A percentile compares a stretch with the other conserved stretches of the same genome.
Evolutionary conservation across 2,797 vertebrate genomes (phyloP).

Genomic region (Gephyroberyx darwinii): DNA sequence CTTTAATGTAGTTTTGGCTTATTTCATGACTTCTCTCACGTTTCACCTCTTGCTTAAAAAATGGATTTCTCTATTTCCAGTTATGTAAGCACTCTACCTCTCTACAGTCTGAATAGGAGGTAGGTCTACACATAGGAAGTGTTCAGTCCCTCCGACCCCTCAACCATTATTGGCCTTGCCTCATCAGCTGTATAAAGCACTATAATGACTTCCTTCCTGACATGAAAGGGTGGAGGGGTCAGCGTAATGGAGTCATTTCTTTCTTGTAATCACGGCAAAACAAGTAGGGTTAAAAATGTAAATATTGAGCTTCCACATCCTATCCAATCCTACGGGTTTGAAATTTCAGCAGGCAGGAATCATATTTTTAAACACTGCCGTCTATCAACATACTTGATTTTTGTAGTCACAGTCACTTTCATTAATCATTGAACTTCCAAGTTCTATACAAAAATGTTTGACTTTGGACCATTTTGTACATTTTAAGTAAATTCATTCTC

Average conservation of each 20-base stretch:
- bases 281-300: slow-evolving; percentile 69
- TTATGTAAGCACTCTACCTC: slow-evolving; percentile 19
- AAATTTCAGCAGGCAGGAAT: slow-evolving; percentile 60
- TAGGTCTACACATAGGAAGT: slow-evolving; percentile 52
- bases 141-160: slow-evolving; percentile 41
- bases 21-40: slow-evolving; percentile 9
- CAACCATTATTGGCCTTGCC: slow-evolving; percentile 68
- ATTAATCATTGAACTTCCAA: slow-evolving; percentile 3
- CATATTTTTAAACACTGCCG: slow-evolving; percentile 32
- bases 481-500: slow-evolving; percentile 15
- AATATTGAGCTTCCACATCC: slow-evolving; percentile 72
- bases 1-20: slow-evolving; percentile 4
- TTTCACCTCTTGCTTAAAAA: slow-evolving; percentile 22
- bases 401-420: slow-evolving; percentile 15
- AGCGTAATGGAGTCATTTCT: slow-evolving; percentile 70
- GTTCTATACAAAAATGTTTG: not conserved
- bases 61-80: slow-evolving; percentile 42
- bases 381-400: slow-evolving; percentile 39
- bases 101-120: slow-evolving; percentile 25
- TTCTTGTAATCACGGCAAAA: slow-evolving; percentile 77
- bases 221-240: slow-evolving; percentile 78
- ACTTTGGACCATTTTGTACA: slow-evolving; percentile 4
- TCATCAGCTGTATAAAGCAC: slow-evolving; percentile 80
- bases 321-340: slow-evolving; percentile 60
- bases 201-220: slow-evolving; percentile 85